phyloP scores from a whole-genome alignment of 1,140 invertebrate species.

The Grapholita molesta region DNA sequence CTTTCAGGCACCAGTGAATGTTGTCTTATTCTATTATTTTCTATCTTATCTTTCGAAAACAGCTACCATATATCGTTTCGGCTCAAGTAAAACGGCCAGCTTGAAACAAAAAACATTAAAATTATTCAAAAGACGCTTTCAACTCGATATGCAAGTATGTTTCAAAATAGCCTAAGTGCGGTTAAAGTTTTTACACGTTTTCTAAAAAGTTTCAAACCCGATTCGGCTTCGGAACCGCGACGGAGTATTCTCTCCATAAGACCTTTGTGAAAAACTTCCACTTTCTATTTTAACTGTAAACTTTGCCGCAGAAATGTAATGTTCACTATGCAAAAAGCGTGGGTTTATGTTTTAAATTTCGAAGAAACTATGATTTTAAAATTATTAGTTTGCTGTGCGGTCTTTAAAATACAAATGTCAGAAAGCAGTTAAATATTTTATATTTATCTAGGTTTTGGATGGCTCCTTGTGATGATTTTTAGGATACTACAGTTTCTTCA shows the following conservation, averaged over 20 bases:
- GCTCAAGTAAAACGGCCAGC: no score
- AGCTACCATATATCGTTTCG: no score
- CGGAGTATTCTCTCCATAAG: background rate
- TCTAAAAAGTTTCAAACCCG: background rate
- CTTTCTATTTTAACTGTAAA: background rate
- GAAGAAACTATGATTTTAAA: background rate
- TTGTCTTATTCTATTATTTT: no score
- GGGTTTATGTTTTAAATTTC: background rate
- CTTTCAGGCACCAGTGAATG: no score
- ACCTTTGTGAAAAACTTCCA: conserved; percentile 1
- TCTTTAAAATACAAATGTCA: no score
- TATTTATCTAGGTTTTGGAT: no score
- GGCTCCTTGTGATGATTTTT: no score
- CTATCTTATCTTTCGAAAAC: no score
- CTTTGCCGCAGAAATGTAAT: conserved; percentile 1
- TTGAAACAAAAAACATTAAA: background rate
- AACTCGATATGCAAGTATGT: background rate
- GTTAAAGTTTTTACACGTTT: conserved; percentile 11
- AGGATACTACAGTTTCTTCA: no score
- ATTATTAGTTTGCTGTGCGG: background rate
- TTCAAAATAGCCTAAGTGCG: background rate
- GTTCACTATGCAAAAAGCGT: background rate
- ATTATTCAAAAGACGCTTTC: background rate
- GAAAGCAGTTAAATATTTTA: no score
- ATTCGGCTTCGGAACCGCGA: conserved; percentile 4